Conservation (phyloP, 2,888 invertebrate species). For the Rhopalosiphum nymphaeae region DNA sequence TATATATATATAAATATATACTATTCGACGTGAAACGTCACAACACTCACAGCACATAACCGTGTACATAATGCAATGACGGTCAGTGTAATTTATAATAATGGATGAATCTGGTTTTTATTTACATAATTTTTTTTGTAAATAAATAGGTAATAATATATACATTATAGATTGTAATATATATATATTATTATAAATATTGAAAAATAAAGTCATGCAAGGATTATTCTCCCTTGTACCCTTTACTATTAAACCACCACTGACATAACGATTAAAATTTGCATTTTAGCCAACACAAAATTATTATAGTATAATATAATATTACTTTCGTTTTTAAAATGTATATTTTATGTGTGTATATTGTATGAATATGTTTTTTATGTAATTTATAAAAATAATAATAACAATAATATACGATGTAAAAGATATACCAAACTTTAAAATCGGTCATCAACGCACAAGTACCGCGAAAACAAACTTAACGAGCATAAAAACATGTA, state of each 20-base stretch:
- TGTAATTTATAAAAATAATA: neutral
- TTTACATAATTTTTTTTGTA: neutral
- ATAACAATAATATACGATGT: neutral
- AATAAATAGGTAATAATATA: neutral
- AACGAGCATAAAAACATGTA: constrained; percentile 34
- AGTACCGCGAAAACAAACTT: constrained; percentile 25
- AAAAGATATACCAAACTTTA: neutral
- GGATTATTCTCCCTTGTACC: neutral
- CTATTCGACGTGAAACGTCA: constrained; percentile 34
- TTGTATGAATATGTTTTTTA: neutral
- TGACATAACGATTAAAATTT: neutral
- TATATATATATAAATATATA: neutral
- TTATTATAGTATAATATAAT: neutral
- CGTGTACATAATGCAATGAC: neutral
- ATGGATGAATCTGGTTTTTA: neutral
- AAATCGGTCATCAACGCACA: neutral
- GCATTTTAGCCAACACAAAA: neutral
- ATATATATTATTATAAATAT: neutral
- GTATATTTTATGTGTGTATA: neutral
- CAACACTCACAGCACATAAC: constrained; percentile 6
- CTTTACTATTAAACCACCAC: neutral
- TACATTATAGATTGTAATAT: neutral
- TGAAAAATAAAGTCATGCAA: neutral
- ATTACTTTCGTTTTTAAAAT: neutral
- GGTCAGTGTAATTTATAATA: neutral